Evolutionary conservation across 1,140 invertebrate species (phyloP).

Genomic region (Helicoverpa armigera): DNA sequence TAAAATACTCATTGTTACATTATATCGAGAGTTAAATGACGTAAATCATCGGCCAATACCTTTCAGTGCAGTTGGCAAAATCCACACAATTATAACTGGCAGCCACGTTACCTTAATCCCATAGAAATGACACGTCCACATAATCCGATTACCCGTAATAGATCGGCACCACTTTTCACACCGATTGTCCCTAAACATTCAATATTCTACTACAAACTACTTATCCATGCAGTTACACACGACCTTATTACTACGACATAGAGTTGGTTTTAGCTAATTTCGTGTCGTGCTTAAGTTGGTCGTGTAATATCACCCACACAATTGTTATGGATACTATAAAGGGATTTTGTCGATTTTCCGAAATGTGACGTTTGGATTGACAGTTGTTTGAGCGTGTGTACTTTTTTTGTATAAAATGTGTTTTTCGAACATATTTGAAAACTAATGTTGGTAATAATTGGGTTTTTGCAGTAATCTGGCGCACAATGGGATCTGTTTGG

Average conservation of each 20-base stretch:
- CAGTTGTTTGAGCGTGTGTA: constrained; percentile 14
- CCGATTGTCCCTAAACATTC: constrained; percentile 64
- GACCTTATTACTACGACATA: constrained; percentile 42
- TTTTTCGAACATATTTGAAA: constrained; percentile 29
- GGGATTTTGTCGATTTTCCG: constrained; percentile 17
- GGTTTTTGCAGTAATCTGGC: constrained; percentile 8
- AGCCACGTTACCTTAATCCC: constrained; percentile 56
- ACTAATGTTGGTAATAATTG: constrained; percentile 31
- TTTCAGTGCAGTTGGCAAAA: constrained; percentile 19
- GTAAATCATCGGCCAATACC: neutral
- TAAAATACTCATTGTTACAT: neutral
- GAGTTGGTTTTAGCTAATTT: constrained; percentile 32
- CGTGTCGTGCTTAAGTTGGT: constrained; percentile 32
- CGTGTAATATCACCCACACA: constrained; percentile 53
- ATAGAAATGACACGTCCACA: constrained; percentile 60
- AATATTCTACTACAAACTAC: constrained; percentile 53
- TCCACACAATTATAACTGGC: constrained; percentile 12
- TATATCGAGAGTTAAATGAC: neutral
- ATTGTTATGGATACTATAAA: constrained; percentile 50
- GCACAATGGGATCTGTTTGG: neutral
- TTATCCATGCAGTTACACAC: neutral
- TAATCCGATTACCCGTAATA: constrained; percentile 75
- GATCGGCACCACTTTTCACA: constrained; percentile 69
- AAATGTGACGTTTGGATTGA: constrained; percentile 50
- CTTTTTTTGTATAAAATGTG: constrained; percentile 33